Evolutionary conservation across 1,140 invertebrate species (phyloP), one percentile per base, ranked within the genome.

Genomic region (Episyrphus balteatus): DNA sequence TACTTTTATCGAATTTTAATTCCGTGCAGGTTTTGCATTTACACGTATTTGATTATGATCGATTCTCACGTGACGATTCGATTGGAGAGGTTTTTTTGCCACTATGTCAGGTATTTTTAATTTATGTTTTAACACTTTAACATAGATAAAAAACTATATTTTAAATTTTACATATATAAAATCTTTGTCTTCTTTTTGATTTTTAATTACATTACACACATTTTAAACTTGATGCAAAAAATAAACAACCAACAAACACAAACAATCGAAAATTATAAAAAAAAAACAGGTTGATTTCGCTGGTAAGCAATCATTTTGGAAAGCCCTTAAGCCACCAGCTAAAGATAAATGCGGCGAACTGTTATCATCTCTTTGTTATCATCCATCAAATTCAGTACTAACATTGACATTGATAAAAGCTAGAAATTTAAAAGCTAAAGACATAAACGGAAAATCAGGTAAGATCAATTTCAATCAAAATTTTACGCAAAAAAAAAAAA

Each of bases 21-120:
- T n/a, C n/a, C n/a, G n/a, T n/a, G n/a, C 68, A 88, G 86, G 85
- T 93, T 32, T 73, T 96, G 26, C 90, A 95, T 69, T 78, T 96
- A 36, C 92, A 96, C 66, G 90, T 95, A 9, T 93, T 95, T 70
- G 92, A 95, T 69, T 95, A 94, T 71, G 91, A 95, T 73, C 79
- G 92, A 55, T 95, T 95, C 70, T 94, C 89, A 15, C 75, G 90
- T 55, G 92, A 95, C 66, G 92, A 95, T 66, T 93, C 90, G 14
- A 95, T 95, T 65, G 92, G 92, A n/a, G 92, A 95, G 70, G 87
- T 95, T 44, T 92, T 94, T 68, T 68, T 95, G 51, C 92, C 92
- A 8, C 74, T 94, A 12, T 92, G 88, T 62, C 88, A 93, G 81
- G 89, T 92, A 76, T 26, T 14, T 3, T 30, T 53, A 33, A 47